phyloP scores from a whole-genome alignment of 2,797 vertebrate species.

The Sebastes miniatus region DNA sequence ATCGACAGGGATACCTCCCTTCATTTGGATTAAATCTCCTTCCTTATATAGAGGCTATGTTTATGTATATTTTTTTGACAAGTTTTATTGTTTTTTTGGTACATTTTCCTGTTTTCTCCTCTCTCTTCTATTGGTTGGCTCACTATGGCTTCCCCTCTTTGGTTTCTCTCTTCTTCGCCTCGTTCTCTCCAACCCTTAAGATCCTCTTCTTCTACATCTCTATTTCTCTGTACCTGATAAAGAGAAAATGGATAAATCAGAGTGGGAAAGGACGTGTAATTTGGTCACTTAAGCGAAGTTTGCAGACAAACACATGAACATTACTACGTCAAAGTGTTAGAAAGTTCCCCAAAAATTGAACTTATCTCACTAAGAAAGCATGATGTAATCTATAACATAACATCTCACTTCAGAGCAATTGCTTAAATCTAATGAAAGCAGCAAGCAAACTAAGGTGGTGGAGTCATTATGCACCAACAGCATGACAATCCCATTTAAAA shows the following conservation, averaged over 20 bases:
- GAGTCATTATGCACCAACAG: neutral
- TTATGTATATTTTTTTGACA: constrained; percentile 63
- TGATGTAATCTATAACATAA: neutral
- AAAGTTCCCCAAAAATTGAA: neutral
- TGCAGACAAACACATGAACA: constrained; percentile 6
- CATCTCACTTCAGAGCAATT: neutral
- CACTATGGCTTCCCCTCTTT: constrained; percentile 59
- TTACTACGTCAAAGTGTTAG: neutral
- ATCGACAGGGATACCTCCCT: constrained; percentile 62
- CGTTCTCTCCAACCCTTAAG: constrained; percentile 66
- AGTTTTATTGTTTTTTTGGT: constrained; percentile 69
- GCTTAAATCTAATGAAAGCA: neutral
- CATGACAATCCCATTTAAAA: neutral
- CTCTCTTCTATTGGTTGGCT: constrained; percentile 72
- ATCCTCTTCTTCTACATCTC: constrained; percentile 69
- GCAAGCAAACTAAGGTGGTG: neutral
- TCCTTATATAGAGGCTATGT: constrained; percentile 70
- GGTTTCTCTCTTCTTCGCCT: constrained; percentile 57
- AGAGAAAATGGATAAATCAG: constrained; percentile 33
- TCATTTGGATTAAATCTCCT: constrained; percentile 71
- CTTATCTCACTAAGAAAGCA: neutral
- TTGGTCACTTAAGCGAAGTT: neutral
- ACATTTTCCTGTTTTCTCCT: constrained; percentile 69
- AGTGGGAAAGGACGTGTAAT: neutral
- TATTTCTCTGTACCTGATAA: constrained; percentile 62